A percentile compares a stretch with the other conserved stretches of the same genome.
Conservation (phyloP, 2,113 vertebrate species). For the Bubo scandiacus region DNA sequence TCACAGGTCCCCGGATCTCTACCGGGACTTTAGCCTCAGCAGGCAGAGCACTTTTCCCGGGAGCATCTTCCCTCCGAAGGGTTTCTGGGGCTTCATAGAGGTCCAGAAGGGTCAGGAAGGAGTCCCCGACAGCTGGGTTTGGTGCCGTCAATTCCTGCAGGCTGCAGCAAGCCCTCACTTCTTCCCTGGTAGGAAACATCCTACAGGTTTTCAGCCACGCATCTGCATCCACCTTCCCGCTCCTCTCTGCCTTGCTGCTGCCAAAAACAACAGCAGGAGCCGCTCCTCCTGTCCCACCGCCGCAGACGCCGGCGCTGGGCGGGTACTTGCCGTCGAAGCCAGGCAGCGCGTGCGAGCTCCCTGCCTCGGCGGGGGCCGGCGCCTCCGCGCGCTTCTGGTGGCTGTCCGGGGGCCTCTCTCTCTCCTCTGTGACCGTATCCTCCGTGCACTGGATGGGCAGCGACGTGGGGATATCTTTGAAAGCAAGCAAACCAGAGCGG, state of each 20-base stretch:
- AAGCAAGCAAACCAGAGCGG: neutral
- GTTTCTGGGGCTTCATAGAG: neutral
- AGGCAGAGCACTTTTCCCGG: neutral
- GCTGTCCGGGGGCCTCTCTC: neutral
- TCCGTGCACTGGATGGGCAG: slow-evolving; percentile 23
- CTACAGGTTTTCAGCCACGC: neutral
- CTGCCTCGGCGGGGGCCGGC: fast-evolving
- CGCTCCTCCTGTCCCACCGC: fast-evolving
- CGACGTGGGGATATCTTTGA: neutral
- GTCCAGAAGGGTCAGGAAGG: neutral
- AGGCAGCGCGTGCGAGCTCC: neutral
- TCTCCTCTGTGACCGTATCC: neutral
- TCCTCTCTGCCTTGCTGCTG: neutral
- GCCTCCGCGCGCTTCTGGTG: fast-evolving
- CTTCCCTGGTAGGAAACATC: neutral
- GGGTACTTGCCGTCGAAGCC: neutral
- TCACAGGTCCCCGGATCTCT: neutral
- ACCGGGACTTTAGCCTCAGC: neutral
- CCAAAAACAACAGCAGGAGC: fast-evolving
- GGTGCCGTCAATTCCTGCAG: fast-evolving
- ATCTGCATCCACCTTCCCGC: neutral
- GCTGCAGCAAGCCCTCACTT: neutral
- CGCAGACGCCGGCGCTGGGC: fast-evolving
- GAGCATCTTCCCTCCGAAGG: neutral
- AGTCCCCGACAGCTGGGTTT: fast-evolving